These are phyloP conservation scores for Drosophila kokeensis DNA, from an alignment of 2,888 invertebrate species.

Conservation along the genomic window DNA sequence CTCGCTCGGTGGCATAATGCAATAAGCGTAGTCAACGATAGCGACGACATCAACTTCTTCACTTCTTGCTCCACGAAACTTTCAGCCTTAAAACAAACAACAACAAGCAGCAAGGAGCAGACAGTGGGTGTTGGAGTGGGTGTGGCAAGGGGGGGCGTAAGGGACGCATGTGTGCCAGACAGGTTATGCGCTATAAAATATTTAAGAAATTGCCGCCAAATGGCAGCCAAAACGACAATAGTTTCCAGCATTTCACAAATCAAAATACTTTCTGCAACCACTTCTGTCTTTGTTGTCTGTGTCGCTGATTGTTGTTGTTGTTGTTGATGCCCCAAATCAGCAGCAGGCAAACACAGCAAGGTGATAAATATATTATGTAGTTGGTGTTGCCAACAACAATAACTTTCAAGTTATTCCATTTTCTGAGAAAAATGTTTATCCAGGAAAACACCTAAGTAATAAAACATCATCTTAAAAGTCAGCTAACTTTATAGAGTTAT, in stretches of 20 bases:
- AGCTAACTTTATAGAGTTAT: not conserved
- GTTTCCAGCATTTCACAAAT: slow-evolving; percentile 75
- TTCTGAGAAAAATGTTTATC: not conserved
- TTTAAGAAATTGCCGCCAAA: slow-evolving; percentile 75
- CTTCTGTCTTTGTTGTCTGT: slow-evolving; percentile 53
- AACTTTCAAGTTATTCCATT: slow-evolving; percentile 13
- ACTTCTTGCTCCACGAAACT: slow-evolving; percentile 37
- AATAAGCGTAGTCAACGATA: slow-evolving; percentile 78
- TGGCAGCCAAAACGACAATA: slow-evolving; percentile 77
- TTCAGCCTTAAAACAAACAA: slow-evolving; percentile 64
- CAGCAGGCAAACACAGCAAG: slow-evolving; percentile 51
- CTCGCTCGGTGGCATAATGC: slow-evolving; percentile 73
- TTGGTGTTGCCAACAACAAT: slow-evolving; percentile 49
- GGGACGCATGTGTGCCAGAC: slow-evolving; percentile 74
- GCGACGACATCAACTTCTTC: slow-evolving; percentile 48
- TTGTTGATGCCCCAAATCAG: slow-evolving; percentile 48
- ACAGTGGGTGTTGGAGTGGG: not conserved
- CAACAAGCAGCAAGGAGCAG: not conserved
- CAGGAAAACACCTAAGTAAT: not conserved
- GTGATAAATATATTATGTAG: slow-evolving; percentile 72
- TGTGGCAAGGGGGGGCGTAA: not conserved
- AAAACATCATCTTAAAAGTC: slow-evolving; percentile 18
- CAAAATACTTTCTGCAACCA: slow-evolving; percentile 68
- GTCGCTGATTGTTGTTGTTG: slow-evolving; percentile 10
- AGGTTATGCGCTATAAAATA: slow-evolving; percentile 81